Evolutionary conservation across 2,113 vertebrate species (phyloP).

Genomic region (Daboia siamensis): DNA sequence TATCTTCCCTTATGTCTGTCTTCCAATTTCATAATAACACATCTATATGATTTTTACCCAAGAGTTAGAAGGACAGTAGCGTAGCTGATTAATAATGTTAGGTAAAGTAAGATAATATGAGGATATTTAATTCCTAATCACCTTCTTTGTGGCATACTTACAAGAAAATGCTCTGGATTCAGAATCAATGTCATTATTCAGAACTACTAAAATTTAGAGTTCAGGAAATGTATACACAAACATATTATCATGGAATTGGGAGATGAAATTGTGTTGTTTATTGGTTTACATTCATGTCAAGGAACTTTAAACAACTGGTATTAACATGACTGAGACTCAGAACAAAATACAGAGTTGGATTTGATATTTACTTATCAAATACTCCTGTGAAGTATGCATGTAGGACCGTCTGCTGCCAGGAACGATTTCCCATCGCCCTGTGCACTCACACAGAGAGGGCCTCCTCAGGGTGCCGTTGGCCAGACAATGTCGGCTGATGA

Average conservation of each 20-base stretch:
- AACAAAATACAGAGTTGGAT: background rate
- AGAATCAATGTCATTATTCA: conserved; percentile 24
- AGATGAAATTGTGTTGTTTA: background rate
- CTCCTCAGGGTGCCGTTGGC: too few relatives aligned
- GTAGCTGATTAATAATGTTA: conserved; percentile 31
- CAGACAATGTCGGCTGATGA: too few relatives aligned
- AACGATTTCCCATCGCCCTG: too few relatives aligned
- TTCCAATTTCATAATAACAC: conserved; percentile 34
- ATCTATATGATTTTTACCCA: conserved; percentile 22
- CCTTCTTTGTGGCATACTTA: background rate
- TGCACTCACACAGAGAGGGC: too few relatives aligned
- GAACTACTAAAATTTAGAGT: conserved; percentile 25
- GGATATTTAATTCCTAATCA: background rate
- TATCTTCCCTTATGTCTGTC: background rate
- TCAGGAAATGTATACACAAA: background rate
- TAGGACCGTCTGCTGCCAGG: too few relatives aligned
- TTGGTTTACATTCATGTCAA: background rate
- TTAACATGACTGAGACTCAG: background rate
- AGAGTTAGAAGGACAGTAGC: conserved; percentile 32
- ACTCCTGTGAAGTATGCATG: background rate
- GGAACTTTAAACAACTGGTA: conserved; percentile 10
- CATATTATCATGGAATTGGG: background rate
- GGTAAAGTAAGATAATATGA: background rate
- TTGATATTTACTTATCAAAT: conserved; percentile 7
- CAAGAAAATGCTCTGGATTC: conserved; percentile 2